Evolutionary conservation across 2,113 vertebrate species (phyloP).

Genomic region (Willisornis vidua): DNA sequence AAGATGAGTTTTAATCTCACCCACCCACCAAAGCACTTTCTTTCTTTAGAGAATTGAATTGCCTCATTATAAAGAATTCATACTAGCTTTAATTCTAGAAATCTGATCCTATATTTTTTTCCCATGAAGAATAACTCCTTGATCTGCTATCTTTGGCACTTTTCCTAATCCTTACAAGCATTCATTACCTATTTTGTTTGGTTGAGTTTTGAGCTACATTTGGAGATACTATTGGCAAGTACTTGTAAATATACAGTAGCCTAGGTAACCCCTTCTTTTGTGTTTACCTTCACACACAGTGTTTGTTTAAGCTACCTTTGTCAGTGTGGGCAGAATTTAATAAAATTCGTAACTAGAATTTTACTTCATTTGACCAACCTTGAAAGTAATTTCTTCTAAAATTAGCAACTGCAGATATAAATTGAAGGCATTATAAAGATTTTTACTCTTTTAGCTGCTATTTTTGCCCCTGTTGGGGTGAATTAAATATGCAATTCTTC

Average conservation of each 20-base stretch:
- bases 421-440: neutral
- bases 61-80: constrained; percentile 8
- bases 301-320: constrained; percentile 13
- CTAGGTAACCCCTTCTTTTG: constrained; percentile 40
- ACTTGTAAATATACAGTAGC: constrained; percentile 53
- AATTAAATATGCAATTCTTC: neutral
- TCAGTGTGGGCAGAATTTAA: neutral
- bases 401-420: neutral
- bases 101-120: constrained; percentile 42
- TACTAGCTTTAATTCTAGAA: constrained; percentile 28
- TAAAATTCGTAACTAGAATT: neutral
- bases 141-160: constrained; percentile 55
- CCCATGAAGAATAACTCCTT: constrained; percentile 57
- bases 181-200: constrained; percentile 63
- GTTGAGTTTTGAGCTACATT: constrained; percentile 54
- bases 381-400: neutral
- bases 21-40: neutral
- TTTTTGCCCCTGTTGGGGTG: neutral
- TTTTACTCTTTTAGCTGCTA: neutral
- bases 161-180: constrained; percentile 55
- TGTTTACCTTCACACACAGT: neutral
- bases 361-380: neutral
- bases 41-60: constrained; percentile 20
- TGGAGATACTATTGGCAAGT: constrained; percentile 38
- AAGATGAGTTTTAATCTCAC: neutral